These are phyloP conservation scores for Metellina segmentata DNA, from an alignment of 2,888 invertebrate genomes.

Conservation along the genomic window DNA sequence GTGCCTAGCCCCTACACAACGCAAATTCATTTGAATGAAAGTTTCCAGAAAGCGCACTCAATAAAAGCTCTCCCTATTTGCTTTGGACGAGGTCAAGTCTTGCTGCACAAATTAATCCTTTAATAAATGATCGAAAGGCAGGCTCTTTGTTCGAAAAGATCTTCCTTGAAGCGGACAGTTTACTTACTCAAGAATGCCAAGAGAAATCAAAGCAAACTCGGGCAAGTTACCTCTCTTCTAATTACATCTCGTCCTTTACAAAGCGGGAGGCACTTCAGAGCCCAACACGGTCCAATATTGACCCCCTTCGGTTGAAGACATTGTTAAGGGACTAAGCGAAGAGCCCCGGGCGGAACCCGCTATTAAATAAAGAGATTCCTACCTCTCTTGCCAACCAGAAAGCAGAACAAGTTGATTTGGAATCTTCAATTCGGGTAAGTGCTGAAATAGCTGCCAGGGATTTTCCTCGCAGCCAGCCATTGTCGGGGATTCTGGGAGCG, in stretches of 20 bases:
- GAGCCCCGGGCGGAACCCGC: slow-evolving; percentile 61
- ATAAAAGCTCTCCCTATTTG: slow-evolving; percentile 71
- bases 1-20: slow-evolving; percentile 1
- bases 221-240: slow-evolving; percentile 61
- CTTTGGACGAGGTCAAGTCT: slow-evolving; percentile 73
- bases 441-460: slow-evolving; percentile 70
- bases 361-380: slow-evolving; percentile 72
- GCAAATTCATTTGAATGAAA: slow-evolving; percentile 69
- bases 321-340: slow-evolving; percentile 70
- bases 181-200: slow-evolving; percentile 72
- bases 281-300: slow-evolving; percentile 68
- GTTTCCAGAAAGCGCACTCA: slow-evolving; percentile 42
- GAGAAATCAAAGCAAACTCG: slow-evolving; percentile 74
- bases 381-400: slow-evolving; percentile 62
- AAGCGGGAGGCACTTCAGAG: slow-evolving; percentile 65
- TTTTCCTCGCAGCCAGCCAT: background rate
- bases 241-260: slow-evolving; percentile 73
- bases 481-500: too few relatives aligned
- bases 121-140: slow-evolving; percentile 74
- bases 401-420: slow-evolving; percentile 70
- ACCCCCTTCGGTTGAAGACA: slow-evolving; percentile 71
- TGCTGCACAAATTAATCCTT: slow-evolving; percentile 74
- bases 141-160: slow-evolving; percentile 52
- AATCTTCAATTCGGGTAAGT: slow-evolving; percentile 71
- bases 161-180: slow-evolving; percentile 72